Percentiles rank a stretch among this genome's conserved stretches.
Evolutionary conservation across 2,888 invertebrate genomes (phyloP).

Genomic region (Didymodactylos carnosus): DNA sequence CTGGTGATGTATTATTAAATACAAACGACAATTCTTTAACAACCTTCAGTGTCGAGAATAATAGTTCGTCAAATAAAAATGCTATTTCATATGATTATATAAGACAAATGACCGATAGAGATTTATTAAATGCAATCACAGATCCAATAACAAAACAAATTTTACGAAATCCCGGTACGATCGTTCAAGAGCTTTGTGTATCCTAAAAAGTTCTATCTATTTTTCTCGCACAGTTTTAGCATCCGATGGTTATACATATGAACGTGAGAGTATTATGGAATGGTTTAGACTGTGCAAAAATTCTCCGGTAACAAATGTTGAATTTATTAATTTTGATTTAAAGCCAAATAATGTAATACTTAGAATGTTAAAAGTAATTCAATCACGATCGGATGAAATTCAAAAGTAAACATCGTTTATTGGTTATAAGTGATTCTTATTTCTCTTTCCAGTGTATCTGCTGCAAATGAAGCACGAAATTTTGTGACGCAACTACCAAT

Average conservation of each 20-base stretch:
- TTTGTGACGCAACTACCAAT: background rate
- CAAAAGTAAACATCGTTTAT: too few species aligned
- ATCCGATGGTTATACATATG: background rate
- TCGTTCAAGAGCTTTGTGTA: too few species aligned
- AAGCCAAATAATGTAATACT: background rate
- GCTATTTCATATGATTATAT: too few species aligned
- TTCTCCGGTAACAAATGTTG: background rate
- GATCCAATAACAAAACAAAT: background rate
- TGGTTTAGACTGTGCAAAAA: background rate
- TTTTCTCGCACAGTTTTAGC: background rate
- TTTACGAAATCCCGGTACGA: background rate
- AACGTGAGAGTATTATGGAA: background rate
- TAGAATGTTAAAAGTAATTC: background rate
- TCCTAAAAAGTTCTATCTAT: too few species aligned
- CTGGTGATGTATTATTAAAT: too few species aligned
- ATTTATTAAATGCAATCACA: background rate
- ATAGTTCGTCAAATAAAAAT: too few species aligned
- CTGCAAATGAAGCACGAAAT: background rate
- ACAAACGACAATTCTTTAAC: too few species aligned
- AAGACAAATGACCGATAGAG: too few species aligned
- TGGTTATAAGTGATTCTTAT: too few species aligned
- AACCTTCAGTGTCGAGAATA: background rate
- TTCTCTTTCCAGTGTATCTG: too few species aligned
- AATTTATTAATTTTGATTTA: background rate
- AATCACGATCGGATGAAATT: too few species aligned